Evolutionary conservation across 2,888 invertebrate genomes (phyloP).

Genomic region (Neoaliturus tenellus): DNA sequence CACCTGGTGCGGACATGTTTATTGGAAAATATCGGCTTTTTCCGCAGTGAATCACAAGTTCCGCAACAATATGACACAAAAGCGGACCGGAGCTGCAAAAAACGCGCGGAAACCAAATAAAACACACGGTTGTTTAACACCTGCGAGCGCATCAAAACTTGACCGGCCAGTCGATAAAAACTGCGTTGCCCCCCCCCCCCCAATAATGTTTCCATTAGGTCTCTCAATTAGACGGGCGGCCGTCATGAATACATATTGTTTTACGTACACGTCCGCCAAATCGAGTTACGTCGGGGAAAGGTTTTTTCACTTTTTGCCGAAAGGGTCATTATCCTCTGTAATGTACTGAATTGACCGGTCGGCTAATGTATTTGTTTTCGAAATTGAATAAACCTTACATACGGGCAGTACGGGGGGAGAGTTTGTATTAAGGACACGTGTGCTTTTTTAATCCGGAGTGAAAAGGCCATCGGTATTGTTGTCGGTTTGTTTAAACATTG

Average conservation of each 20-base stretch:
- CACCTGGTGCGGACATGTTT: conserved; percentile 33
- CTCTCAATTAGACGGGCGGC: not conserved
- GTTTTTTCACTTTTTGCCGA: conserved; percentile 46
- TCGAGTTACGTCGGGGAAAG: conserved; percentile 23
- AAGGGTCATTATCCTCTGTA: conserved; percentile 51
- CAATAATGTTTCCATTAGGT: conserved; percentile 50
- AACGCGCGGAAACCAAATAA: conserved; percentile 12
- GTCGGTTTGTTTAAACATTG: not conserved
- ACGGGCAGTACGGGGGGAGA: not conserved
- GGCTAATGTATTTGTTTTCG: conserved; percentile 50
- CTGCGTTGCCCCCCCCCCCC: not conserved
- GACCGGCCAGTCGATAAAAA: conserved; percentile 24
- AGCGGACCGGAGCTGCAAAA: not conserved
- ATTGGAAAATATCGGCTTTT: conserved; percentile 47
- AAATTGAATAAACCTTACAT: conserved; percentile 45
- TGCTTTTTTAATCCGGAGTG: conserved; percentile 17
- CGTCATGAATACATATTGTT: conserved; percentile 52
- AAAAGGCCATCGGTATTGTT: conserved; percentile 1
- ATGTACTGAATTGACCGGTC: conserved; percentile 41
- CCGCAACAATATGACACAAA: conserved; percentile 14
- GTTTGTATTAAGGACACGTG: not conserved
- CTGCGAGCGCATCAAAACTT: conserved; percentile 18
- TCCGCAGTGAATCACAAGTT: conserved; percentile 37
- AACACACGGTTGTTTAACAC: conserved; percentile 2
- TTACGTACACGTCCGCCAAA: conserved; percentile 44